Evolutionary conservation across 2,113 vertebrate species (phyloP).

Genomic region (Calonectris borealis): DNA sequence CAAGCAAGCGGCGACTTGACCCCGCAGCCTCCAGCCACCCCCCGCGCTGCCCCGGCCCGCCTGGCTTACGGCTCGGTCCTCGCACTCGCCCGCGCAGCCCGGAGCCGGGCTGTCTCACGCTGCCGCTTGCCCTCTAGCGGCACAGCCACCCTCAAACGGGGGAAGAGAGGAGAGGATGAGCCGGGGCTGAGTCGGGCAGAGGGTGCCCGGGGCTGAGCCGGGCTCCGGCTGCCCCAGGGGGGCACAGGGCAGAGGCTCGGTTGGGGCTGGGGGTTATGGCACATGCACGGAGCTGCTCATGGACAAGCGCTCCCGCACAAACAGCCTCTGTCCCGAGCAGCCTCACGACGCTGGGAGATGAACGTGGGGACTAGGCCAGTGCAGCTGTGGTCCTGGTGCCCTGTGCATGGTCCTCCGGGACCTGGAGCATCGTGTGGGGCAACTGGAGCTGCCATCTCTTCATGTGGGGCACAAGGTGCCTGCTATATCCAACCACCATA

Average conservation of each 20-base stretch:
- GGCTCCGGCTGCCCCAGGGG: not conserved
- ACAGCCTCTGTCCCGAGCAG: not conserved
- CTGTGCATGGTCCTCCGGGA: fast-evolving
- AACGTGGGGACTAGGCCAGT: fast-evolving
- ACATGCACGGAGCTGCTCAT: not conserved
- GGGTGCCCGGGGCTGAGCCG: not conserved
- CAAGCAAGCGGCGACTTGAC: fast-evolving
- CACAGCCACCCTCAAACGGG: not conserved
- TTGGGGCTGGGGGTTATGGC: not conserved
- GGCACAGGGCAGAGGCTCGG: not conserved
- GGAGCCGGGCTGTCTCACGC: not conserved
- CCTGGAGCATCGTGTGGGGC: fast-evolving
- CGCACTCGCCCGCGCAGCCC: not conserved
- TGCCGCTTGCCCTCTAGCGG: constrained; percentile 68
- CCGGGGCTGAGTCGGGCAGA: not conserved
- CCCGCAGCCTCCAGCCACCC: not conserved
- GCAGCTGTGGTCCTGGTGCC: no score
- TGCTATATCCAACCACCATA: fast-evolving
- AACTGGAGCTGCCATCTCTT: not conserved
- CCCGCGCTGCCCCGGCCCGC: no score
- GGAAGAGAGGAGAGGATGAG: not conserved
- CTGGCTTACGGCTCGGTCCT: not conserved
- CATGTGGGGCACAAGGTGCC: fast-evolving
- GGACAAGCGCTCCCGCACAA: not conserved
- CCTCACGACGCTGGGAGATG: fast-evolving